These are phyloP conservation scores for Sceliomorpha sp. DNA, from an alignment of 2,888 invertebrate genomes.

Conservation along the genomic window DNA sequence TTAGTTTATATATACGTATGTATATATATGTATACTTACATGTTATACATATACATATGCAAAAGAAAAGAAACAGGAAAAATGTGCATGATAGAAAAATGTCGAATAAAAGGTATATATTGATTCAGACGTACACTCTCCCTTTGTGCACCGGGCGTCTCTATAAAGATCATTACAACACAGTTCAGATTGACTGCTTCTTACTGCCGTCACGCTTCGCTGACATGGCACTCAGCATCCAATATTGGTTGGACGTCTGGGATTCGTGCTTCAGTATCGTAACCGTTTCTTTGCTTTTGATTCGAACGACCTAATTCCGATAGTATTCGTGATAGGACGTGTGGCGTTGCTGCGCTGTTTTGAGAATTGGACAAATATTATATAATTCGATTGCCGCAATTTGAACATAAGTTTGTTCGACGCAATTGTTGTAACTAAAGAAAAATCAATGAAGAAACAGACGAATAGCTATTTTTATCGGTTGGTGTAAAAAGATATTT, in stretches of 20 bases:
- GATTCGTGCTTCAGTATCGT: conserved; percentile 59
- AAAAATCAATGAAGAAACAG: too few relatives aligned
- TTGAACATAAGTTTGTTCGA: too few relatives aligned
- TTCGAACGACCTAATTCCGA: conserved; percentile 31
- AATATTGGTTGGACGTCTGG: conserved; percentile 41
- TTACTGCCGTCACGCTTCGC: conserved; percentile 46
- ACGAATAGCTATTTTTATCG: too few relatives aligned
- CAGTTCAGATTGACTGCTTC: conserved; percentile 40
- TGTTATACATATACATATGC: neutral
- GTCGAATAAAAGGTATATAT: neutral
- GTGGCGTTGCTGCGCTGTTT: too few relatives aligned
- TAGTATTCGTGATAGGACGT: conserved; percentile 4
- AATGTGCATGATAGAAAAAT: neutral
- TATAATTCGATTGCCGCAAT: conserved; percentile 1
- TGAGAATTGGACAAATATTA: neutral
- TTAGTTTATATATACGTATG: too few relatives aligned
- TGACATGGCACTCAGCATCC: conserved; percentile 46
- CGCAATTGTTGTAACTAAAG: too few relatives aligned
- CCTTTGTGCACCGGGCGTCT: conserved; percentile 1
- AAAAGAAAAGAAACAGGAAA: neutral
- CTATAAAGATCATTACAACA: conserved; percentile 40
- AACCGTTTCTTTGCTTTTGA: conserved; percentile 45
- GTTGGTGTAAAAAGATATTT: too few relatives aligned
- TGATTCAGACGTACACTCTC: neutral
- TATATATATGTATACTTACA: neutral